Percentiles rank a stretch among this genome's conserved stretches.
These are phyloP conservation scores for Tribolium madens DNA, from an alignment of 1,140 invertebrate genomes.

Conservation along the genomic window DNA sequence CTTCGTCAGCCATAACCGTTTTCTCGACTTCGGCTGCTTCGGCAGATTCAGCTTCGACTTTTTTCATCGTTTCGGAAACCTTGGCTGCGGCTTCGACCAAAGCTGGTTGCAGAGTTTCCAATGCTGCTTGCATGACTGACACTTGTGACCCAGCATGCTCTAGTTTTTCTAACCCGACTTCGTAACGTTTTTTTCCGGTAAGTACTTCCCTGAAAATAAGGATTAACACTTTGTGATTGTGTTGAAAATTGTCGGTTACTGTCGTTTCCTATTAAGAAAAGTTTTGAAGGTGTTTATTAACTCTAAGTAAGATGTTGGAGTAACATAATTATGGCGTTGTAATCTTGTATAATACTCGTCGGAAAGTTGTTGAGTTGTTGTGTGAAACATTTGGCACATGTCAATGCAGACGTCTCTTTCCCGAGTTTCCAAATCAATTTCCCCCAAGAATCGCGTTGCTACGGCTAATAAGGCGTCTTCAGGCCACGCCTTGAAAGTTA, in stretches of 20 bases:
- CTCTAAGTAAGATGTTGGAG: constrained; percentile 94
- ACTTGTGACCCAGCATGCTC: constrained; percentile 87
- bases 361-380: constrained; percentile 83
- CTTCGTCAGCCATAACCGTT: constrained; percentile 72
- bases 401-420: constrained; percentile 81
- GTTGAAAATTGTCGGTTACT: constrained; percentile 66
- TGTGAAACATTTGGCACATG: constrained; percentile 94
- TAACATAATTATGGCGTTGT: constrained; percentile 89
- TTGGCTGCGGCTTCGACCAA: constrained; percentile 87
- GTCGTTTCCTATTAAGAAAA: constrained; percentile 82
- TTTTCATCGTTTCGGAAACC: constrained; percentile 82
- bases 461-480: constrained; percentile 93
- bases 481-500: constrained; percentile 83
- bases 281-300: constrained; percentile 92
- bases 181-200: constrained; percentile 79
- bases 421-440: constrained; percentile 83
- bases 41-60: constrained; percentile 85
- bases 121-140: constrained; percentile 85
- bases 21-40: constrained; percentile 84
- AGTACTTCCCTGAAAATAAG: constrained; percentile 71
- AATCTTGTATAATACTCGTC: constrained; percentile 78
- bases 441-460: constrained; percentile 87
- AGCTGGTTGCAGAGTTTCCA: constrained; percentile 89
- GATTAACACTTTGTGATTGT: not conserved
- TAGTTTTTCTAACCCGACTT: constrained; percentile 88